Evolutionary conservation across 2,888 invertebrate species (phyloP).

Genomic region (Nephrotoma flavescens): DNA sequence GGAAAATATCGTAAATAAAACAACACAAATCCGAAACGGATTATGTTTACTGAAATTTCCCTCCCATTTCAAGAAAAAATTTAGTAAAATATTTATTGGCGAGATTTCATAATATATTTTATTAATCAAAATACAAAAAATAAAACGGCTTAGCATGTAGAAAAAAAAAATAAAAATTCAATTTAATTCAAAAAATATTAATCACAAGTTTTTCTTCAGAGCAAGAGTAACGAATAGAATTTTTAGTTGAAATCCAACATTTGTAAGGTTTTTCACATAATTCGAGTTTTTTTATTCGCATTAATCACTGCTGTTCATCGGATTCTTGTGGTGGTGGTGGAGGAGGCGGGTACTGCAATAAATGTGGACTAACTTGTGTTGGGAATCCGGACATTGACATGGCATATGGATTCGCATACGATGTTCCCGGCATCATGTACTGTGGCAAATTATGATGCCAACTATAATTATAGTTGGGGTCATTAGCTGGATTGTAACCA

Average conservation of each 20-base stretch:
- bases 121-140: neutral
- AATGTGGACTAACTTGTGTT: slow-evolving; percentile 29
- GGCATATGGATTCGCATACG: slow-evolving; percentile 12
- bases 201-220: neutral
- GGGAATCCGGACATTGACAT: slow-evolving; percentile 37
- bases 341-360: slow-evolving; percentile 8
- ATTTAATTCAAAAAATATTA: neutral
- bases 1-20: no score
- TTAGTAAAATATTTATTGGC: neutral
- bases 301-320: neutral
- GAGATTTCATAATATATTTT: neutral
- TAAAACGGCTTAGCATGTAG: neutral
- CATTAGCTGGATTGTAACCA: neutral
- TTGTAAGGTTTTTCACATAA: neutral
- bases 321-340: neutral
- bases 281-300: neutral
- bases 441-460: slow-evolving; percentile 1
- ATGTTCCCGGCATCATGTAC: slow-evolving; percentile 6
- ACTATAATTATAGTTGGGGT: neutral
- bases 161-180: neutral
- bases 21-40: no score
- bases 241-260: neutral
- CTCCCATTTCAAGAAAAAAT: no score
- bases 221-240: neutral
- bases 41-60: no score